Evolutionary conservation across 2,888 invertebrate species (phyloP).

Genomic region (Philereme transversata): DNA sequence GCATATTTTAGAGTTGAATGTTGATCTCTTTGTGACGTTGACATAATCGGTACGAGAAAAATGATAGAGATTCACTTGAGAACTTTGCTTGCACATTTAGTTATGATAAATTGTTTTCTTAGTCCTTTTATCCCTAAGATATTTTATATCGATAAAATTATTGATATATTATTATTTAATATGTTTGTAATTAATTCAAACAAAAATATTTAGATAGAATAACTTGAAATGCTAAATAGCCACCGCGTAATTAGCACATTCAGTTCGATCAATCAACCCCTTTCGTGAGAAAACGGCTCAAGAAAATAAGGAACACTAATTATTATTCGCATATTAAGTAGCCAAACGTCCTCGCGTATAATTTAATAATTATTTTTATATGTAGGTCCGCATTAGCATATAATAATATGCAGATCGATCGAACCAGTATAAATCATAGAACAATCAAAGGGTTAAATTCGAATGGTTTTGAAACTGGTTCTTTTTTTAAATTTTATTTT

Average conservation of each 20-base stretch:
- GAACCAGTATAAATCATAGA: constrained; percentile 77
- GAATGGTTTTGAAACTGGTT: constrained; percentile 58
- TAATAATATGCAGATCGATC: constrained; percentile 64
- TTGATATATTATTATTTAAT: constrained; percentile 9
- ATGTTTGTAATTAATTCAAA: constrained; percentile 1
- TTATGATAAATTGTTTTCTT: constrained; percentile 32
- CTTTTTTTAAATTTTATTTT: constrained; percentile 58
- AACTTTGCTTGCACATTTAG: constrained; percentile 27
- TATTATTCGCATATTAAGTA: constrained; percentile 82
- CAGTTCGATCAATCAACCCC: constrained; percentile 69
- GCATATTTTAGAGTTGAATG: constrained; percentile 48
- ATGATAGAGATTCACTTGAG: constrained; percentile 32
- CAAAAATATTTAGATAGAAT: constrained; percentile 28
- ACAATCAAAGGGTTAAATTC: constrained; percentile 67
- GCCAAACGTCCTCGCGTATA: constrained; percentile 53
- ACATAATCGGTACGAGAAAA: constrained; percentile 46
- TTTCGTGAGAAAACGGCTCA: constrained; percentile 73
- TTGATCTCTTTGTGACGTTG: constrained; percentile 44
- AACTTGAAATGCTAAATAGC: constrained; percentile 35
- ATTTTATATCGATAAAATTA: background rate
- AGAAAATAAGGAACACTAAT: constrained; percentile 74
- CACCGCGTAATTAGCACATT: constrained; percentile 40
- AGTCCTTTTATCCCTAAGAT: constrained; percentile 3
- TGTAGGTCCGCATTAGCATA: constrained; percentile 64
- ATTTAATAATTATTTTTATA: constrained; percentile 65